These are phyloP conservation scores for Apis dorsata DNA, from an alignment of 1,140 invertebrate species.

Conservation along the genomic window DNA sequence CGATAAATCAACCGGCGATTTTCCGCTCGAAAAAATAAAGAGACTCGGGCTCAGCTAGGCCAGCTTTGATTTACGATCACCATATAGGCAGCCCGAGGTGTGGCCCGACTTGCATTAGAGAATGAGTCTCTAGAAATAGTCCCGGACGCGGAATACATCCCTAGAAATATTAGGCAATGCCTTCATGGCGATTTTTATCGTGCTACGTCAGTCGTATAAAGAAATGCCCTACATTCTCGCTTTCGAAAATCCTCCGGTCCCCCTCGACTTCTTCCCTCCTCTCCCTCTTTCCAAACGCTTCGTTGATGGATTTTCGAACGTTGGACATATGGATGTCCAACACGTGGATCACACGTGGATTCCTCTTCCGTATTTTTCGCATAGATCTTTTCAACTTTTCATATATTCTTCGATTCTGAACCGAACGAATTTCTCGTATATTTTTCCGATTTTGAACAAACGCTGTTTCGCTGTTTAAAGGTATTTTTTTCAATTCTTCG, in stretches of 20 bases:
- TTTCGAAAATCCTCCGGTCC: constrained; percentile 13
- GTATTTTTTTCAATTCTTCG: background rate
- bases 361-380: too few relatives aligned
- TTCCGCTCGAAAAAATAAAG: constrained; percentile 38
- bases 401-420: background rate
- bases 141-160: constrained; percentile 48
- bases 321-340: background rate
- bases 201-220: constrained; percentile 31
- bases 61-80: constrained; percentile 52
- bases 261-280: background rate
- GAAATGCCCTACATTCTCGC: constrained; percentile 42
- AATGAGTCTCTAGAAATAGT: constrained; percentile 63
- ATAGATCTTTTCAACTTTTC: background rate
- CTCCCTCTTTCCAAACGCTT: background rate
- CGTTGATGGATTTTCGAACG: background rate
- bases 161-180: constrained; percentile 58
- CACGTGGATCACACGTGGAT: background rate
- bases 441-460: background rate
- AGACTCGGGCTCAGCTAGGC: constrained; percentile 24
- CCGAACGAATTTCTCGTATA: background rate
- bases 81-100: constrained; percentile 45
- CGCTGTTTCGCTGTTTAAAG: too few relatives aligned
- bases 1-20: constrained; percentile 54
- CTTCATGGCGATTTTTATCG: constrained; percentile 52
- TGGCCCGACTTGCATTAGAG: constrained; percentile 41